Base-by-base conservation (phyloP, 1,140 invertebrate species). In the Glossosoma conforme region DNA sequence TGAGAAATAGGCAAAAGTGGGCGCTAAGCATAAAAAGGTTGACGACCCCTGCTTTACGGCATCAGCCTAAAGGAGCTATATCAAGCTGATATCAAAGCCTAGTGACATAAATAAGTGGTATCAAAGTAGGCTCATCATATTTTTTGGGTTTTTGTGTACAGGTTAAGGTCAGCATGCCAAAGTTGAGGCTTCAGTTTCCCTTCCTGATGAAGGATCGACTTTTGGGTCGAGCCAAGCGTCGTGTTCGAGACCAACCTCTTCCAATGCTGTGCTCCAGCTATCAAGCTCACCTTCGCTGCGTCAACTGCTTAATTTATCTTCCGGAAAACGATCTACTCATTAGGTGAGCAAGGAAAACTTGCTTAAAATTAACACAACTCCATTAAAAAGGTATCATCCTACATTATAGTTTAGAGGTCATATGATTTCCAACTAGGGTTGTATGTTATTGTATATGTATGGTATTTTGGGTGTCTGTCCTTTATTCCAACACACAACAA, bases 201-300 rank as follows among this genome's bases (percentile, higher is more conserved):
- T 89, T 87, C 65, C 62, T 86, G 63, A 79, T 79, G 73, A 76
- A 75, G 28, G 80, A 84, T 49, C 70, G 74, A 43, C 67, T 79
- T 37, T 53, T 74, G 37, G 79, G 82, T 1, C 72, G 83, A 44
- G 83, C 84, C 22, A 82, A 83, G 65, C 71, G 80, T 56, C 68
- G 77, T 33, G 68, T 77, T 15, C 70, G 70, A 47, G 63, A 73
- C 61, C 82, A 85, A 66, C 64, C 70, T 0, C 64, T 77, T 37
- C 86, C 86, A 1, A 60, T 82, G 36, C 68, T 89, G 32, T 70
- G 88, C 11, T 82, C 75, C 61, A 81, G 80, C 41, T 81, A 77
- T 61, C 72, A 77, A 54, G 84, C 73, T 1, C 83, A 82, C 66
- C 61, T 78, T 11, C 75, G 77, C 57, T 69, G 77, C 24, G 71